Evolutionary conservation across 2,888 invertebrate genomes (phyloP), one percentile per base, ranked within the genome.

Genomic region (Chymomyza procnemis): DNA sequence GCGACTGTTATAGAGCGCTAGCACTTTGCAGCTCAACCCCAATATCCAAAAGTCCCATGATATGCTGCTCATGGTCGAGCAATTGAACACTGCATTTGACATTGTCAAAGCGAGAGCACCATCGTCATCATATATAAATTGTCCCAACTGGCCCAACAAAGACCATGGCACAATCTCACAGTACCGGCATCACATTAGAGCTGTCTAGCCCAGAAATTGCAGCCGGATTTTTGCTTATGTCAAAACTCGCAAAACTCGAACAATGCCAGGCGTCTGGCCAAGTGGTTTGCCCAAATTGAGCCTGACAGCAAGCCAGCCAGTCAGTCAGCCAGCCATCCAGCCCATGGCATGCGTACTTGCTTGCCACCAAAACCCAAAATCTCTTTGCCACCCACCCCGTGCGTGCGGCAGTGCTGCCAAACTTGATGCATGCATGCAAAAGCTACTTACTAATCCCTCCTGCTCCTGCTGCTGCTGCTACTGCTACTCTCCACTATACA

Each of bases 211-310:
- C 9, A 52, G 54, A 34, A 6, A 21, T 58, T 73, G 62, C 58
- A 30, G 64, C 71, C 71, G 81, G 81, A 86, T 86, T 81, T 81
- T 84, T 84, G 81, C 81, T 85, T 86, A 84, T 84, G 81, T 78
- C 87, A 84, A 79, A 86, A 21, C 18, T 50, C 18, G 54, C 19
- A 54, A 9, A 41, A 80, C 65, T 78, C 69, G 70, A 86, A 86
- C 87, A 81, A 81, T 81, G 54, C 50, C 55, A 9, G 55, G 57
- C 30, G 14, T 57, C 26, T 57, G 79, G 72, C 69, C 76, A 83
- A 83, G 87, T 83, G 85, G 83, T 75, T 85, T 73, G 66, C 80
- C 78, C 67, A 69, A 85, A 85, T 87, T 87, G 85, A 85, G 79
- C 71, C 78, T 79, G 83, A 87, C 87, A 83, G 82, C 62, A n/a